Evolutionary conservation across 2,113 vertebrate species (phyloP), one percentile per base, ranked within the genome.

Genomic region (Esox niger): DNA sequence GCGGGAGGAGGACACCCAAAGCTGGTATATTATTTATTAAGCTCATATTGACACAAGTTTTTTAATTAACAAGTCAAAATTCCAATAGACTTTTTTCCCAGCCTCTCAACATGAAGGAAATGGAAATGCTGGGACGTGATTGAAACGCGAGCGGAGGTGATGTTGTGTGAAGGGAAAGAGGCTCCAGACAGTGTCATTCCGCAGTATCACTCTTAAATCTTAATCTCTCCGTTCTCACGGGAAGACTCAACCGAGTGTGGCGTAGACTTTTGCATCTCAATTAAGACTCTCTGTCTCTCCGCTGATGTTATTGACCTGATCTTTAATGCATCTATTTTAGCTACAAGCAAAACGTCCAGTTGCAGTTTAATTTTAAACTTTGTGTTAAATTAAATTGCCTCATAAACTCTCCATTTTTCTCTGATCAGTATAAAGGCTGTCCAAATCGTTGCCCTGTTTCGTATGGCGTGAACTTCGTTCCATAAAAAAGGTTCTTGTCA

Each of bases 201-300:
- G 72, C 73, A 69, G 71, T 77, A 82, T 87, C 81, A 67, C 79
- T 76, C 82, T 87, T 81, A 87, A 81, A 86, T 87, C 84, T 83
- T 87, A 86, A 88, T 88, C 76, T 87, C 64, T 71, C 13, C 32
- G 64, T 70, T 62, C 75, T 80, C 84, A 55, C 79, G 84, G 82
- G 79, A 81, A 74, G 79, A 82, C 77, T 66, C 80, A 85, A 79
- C 71, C 76, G 70, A 84, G 84, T 82, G 77, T 82, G 74, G 62
- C 74, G 82, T 82, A 82, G 75, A 71, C 77, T 85, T 86, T 81
- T 82, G 81, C 78, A 87, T 88, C 75, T 82, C 75, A 85, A 85
- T 85, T 82, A 80, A 81, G 81, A 77, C 43, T 63, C 62, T 11
- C 6, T 77, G 70, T 82, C 78, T 69, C 52, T 66, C 64, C 68